Conservation (phyloP, 2,888 invertebrate species). For the Tanypteryx hageni region DNA sequence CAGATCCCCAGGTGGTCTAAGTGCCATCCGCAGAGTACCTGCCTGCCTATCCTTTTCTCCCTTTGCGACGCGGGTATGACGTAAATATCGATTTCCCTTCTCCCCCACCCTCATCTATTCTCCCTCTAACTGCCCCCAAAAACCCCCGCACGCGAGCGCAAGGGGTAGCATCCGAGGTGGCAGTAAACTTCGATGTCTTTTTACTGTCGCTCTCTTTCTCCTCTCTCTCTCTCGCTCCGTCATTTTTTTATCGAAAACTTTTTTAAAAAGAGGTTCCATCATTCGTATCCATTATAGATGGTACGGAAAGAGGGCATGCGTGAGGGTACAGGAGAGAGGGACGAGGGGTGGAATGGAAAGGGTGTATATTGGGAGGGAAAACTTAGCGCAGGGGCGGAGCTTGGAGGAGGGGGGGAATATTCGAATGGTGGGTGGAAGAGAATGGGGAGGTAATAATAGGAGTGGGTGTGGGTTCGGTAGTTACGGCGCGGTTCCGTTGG, state of each 20-base stretch:
- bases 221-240: neutral
- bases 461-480: neutral
- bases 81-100: constrained; percentile 26
- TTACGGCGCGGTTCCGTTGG: constrained; percentile 39
- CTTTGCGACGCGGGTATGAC: neutral
- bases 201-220: neutral
- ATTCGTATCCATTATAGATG: neutral
- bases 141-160: neutral
- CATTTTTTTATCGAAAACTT: neutral
- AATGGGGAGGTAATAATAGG: neutral
- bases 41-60: neutral
- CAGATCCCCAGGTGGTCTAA: constrained; percentile 54
- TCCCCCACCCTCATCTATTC: neutral
- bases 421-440: neutral
- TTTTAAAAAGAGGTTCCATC: neutral
- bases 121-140: neutral
- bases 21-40: constrained; percentile 25
- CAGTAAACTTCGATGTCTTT: constrained; percentile 3
- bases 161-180: neutral
- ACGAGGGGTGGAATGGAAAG: neutral
- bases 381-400: neutral
- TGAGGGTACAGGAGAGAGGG: neutral
- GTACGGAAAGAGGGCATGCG: neutral
- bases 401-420: neutral
- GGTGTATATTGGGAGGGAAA: neutral